phyloP scores from a whole-genome alignment of 35 echinoderm and acorn worm species.

The Hemicentrotus pulcherrimus region DNA sequence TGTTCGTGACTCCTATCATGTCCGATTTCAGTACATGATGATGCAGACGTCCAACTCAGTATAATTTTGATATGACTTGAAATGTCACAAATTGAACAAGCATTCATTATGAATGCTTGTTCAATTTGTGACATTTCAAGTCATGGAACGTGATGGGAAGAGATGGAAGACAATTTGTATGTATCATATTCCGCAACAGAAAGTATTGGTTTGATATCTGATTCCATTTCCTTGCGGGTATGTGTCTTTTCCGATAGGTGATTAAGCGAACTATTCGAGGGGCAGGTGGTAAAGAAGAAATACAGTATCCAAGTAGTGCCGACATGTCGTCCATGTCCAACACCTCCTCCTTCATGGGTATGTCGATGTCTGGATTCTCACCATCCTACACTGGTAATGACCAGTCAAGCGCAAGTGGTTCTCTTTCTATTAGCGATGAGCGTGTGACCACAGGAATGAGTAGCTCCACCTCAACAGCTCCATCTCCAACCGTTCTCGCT shows the following conservation, averaged over 20 bases:
- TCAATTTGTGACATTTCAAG: too few species aligned
- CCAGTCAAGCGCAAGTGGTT: conserved; percentile 37
- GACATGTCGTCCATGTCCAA: conserved; percentile 34
- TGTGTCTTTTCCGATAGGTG: not conserved
- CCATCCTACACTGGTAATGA: not conserved
- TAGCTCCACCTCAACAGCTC: conserved; percentile 56
- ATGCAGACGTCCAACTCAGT: too few species aligned
- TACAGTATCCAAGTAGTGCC: conserved; percentile 65
- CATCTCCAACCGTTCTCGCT: conserved; percentile 32
- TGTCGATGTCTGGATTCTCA: conserved; percentile 31
- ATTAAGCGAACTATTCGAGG: conserved; percentile 83
- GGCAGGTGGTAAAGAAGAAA: conserved; percentile 84
- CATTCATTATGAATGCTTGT: too few species aligned
- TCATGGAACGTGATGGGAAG: too few species aligned
- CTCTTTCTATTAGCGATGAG: conserved; percentile 59
- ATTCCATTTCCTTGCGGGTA: not conserved
- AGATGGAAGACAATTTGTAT: too few species aligned
- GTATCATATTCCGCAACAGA: not conserved
- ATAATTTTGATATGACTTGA: too few species aligned
- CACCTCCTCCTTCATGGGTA: conserved; percentile 13
- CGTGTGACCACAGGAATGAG: conserved; percentile 30
- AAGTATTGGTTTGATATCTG: not conserved
- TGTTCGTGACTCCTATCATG: too few species aligned
- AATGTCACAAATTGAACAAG: too few species aligned
- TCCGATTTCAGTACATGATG: too few species aligned